Conservation (phyloP, 2,888 invertebrate species). For the Philereme vetulata region DNA sequence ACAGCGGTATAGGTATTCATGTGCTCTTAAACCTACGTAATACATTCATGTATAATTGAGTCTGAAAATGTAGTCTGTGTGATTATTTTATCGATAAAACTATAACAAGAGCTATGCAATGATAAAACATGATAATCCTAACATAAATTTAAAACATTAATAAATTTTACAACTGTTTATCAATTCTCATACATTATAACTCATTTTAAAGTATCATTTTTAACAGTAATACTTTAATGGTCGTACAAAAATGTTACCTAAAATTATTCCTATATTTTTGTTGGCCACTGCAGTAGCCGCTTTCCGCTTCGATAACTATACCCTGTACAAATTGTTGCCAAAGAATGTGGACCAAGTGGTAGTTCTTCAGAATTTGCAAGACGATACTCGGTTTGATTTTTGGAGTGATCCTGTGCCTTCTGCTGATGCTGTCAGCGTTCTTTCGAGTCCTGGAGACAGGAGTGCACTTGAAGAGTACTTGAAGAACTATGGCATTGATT, state of each 20-base stretch:
- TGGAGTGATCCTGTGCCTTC: slow-evolving; percentile 64
- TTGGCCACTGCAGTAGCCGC: slow-evolving; percentile 41
- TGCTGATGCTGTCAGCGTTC: slow-evolving; percentile 64
- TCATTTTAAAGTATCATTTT: slow-evolving; percentile 8
- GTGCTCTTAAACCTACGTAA: too few relatives aligned
- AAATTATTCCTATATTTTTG: slow-evolving; percentile 34
- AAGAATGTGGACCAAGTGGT: slow-evolving; percentile 72
- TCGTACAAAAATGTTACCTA: slow-evolving; percentile 40
- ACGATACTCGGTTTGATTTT: slow-evolving; percentile 70
- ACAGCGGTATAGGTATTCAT: too few relatives aligned
- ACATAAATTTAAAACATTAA: slow-evolving; percentile 6
- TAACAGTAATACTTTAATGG: slow-evolving; percentile 9
- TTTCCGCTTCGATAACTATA: slow-evolving; percentile 66
- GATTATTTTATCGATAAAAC: not conserved
- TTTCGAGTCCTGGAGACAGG: slow-evolving; percentile 70
- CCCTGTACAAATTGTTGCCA: slow-evolving; percentile 82
- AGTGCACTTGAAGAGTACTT: slow-evolving; percentile 62
- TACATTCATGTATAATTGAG: too few relatives aligned
- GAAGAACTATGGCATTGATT: slow-evolving; percentile 59
- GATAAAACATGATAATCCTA: not conserved
- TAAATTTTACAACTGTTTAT: slow-evolving; percentile 30
- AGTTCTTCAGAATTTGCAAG: slow-evolving; percentile 72
- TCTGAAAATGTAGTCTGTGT: too few relatives aligned
- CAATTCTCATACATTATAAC: not conserved
- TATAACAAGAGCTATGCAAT: not conserved